Conservation (phyloP, 2,113 vertebrate species). For the Leptodactylus fuscus region DNA sequence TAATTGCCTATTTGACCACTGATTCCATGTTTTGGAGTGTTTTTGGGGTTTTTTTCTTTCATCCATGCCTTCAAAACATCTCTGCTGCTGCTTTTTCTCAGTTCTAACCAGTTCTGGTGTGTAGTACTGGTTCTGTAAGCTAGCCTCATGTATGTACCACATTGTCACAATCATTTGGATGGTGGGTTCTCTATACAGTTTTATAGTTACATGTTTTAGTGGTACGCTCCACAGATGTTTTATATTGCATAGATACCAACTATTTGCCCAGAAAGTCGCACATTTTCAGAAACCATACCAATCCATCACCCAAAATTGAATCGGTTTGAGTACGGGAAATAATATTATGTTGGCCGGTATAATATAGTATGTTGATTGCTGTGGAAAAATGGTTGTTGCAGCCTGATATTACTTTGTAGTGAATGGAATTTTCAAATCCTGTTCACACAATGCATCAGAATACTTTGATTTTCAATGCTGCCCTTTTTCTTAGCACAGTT, state of each 20-base stretch:
- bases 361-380: no score
- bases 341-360: no score
- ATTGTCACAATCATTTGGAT: no score
- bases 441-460: no score
- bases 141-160: neutral
- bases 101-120: neutral
- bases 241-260: neutral
- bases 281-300: no score
- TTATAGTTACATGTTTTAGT: neutral
- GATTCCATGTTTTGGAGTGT: neutral
- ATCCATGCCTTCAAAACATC: neutral
- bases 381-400: no score
- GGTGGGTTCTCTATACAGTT: neutral
- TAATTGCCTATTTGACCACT: neutral
- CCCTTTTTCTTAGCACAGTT: no score
- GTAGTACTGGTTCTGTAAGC: neutral
- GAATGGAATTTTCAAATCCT: neutral
- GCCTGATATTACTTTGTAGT: neutral
- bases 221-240: neutral
- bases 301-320: no score
- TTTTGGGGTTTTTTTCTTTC: no score
- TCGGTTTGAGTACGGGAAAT: no score
- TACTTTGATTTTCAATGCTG: neutral
- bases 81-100: neutral
- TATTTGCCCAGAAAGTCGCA: no score